Evolutionary conservation across 64 coral and sea anemone species (phyloP).

Genomic region (Pocillopora verrucosa): DNA sequence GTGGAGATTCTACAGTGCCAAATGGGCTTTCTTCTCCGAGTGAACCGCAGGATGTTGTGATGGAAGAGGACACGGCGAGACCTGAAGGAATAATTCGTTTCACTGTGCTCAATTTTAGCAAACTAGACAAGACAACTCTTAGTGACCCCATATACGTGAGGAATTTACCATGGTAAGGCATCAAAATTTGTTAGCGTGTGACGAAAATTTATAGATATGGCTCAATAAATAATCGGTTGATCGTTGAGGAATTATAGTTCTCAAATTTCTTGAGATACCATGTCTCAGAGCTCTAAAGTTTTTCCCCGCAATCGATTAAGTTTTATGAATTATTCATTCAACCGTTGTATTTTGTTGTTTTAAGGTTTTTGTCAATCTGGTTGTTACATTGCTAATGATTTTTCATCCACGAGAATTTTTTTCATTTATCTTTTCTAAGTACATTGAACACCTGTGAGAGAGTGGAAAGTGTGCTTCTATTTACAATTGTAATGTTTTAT

Average conservation of each 20-base stretch:
- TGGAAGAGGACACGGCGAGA: constrained; percentile 97
- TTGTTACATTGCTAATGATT: neutral
- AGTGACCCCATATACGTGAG: constrained; percentile 94
- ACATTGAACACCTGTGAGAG: too few relatives aligned
- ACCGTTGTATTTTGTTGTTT: neutral
- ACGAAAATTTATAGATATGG: neutral
- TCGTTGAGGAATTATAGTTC: neutral
- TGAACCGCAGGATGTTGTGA: constrained; percentile 78
- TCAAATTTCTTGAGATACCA: neutral
- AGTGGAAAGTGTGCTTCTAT: too few relatives aligned
- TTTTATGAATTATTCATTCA: neutral
- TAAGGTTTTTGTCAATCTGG: neutral
- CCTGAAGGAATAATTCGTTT: constrained; percentile 83
- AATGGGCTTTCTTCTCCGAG: constrained; percentile 79
- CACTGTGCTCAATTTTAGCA: constrained; percentile 82
- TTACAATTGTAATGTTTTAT: too few relatives aligned
- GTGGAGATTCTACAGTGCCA: constrained; percentile 71
- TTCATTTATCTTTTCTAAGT: neutral
- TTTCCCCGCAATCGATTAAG: neutral
- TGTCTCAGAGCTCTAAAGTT: neutral
- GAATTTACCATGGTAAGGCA: constrained; percentile 96
- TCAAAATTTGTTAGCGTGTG: neutral
- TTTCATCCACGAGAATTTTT: neutral
- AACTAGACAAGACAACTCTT: constrained; percentile 83
- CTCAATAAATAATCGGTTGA: neutral